These are phyloP conservation scores for Porites rus DNA, from an alignment of 92 coral and sea anemone genomes.

Conservation along the genomic window DNA sequence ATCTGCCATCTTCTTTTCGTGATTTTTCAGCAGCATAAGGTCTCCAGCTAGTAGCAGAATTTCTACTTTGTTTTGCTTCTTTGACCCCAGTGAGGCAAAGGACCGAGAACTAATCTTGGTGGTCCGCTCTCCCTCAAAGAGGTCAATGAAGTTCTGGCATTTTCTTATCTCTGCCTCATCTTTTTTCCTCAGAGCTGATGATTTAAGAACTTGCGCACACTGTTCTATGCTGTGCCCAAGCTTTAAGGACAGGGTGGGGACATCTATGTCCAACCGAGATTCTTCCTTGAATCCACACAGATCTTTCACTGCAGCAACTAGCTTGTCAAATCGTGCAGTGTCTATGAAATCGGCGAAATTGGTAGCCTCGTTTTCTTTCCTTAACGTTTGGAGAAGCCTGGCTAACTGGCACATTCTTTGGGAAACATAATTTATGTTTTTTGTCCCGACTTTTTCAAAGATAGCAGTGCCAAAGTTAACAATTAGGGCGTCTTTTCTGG, in stretches of 20 bases:
- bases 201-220: constrained; percentile 32
- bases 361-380: neutral
- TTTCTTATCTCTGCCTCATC: constrained; percentile 1
- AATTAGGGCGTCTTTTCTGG: constrained; percentile 20
- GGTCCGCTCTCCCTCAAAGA: no score
- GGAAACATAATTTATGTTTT: constrained; percentile 36
- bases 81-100: constrained; percentile 40
- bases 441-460: constrained; percentile 26
- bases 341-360: constrained; percentile 1
- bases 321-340: constrained; percentile 28
- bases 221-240: constrained; percentile 51
- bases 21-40: constrained; percentile 11
- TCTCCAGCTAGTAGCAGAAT: constrained; percentile 41
- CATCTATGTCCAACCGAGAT: neutral
- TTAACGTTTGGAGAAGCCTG: neutral
- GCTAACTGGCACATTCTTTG: constrained; percentile 62
- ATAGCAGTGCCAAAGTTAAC: constrained; percentile 28
- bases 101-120: constrained; percentile 26
- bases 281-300: constrained; percentile 23
- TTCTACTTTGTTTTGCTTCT: constrained; percentile 39
- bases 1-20: neutral
- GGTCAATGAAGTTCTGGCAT: neutral
- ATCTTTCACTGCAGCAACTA: constrained; percentile 24
- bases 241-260: constrained; percentile 43
- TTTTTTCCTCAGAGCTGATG: constrained; percentile 29